phyloP scores from a whole-genome alignment of 1,140 invertebrate species.

The Drepana arcuata region DNA sequence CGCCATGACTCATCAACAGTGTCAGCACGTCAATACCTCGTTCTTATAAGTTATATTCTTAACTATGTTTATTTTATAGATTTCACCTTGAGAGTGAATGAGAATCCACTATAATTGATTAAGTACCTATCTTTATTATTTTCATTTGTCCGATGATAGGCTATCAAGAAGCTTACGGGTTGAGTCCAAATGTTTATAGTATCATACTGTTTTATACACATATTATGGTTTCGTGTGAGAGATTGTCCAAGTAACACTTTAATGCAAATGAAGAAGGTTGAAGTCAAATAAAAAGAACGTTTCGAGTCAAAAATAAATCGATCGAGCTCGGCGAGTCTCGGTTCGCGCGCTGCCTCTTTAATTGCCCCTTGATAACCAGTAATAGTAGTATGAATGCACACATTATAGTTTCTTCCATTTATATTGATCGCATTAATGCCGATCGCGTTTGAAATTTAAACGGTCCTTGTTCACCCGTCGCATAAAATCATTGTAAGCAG shows the following conservation, averaged over 20 bases:
- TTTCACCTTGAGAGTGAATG: conserved; percentile 25
- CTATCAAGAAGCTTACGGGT: too few relatives aligned
- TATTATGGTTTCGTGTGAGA: too few relatives aligned
- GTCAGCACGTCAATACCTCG: conserved; percentile 41
- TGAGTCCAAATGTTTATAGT: too few relatives aligned
- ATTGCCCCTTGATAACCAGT: conserved; percentile 57
- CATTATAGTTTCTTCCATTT: conserved; percentile 44
- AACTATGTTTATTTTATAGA: conserved; percentile 39
- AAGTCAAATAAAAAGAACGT: conserved; percentile 50
- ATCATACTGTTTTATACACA: too few relatives aligned
- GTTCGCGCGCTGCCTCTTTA: conserved; percentile 48
- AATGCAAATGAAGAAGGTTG: conserved; percentile 53
- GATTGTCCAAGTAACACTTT: conserved; percentile 45
- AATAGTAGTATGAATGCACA: conserved; percentile 58
- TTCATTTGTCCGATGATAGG: conserved; percentile 11
- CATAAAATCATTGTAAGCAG: conserved; percentile 14
- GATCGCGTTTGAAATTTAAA: conserved; percentile 34
- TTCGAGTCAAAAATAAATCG: conserved; percentile 57
- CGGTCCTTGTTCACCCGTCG: conserved; percentile 20
- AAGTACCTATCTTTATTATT: conserved; percentile 22
- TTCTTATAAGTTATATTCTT: conserved; percentile 45
- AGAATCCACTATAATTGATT: conserved; percentile 33
- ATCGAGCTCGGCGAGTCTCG: conserved; percentile 33
- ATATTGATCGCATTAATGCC: conserved; percentile 29
- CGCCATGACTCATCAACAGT: conserved; percentile 53